Percentiles rank a stretch among this genome's conserved stretches.
These are phyloP conservation scores for Recurvirostra avosetta DNA, from an alignment of 2,113 vertebrate species.

Conservation along the genomic window DNA sequence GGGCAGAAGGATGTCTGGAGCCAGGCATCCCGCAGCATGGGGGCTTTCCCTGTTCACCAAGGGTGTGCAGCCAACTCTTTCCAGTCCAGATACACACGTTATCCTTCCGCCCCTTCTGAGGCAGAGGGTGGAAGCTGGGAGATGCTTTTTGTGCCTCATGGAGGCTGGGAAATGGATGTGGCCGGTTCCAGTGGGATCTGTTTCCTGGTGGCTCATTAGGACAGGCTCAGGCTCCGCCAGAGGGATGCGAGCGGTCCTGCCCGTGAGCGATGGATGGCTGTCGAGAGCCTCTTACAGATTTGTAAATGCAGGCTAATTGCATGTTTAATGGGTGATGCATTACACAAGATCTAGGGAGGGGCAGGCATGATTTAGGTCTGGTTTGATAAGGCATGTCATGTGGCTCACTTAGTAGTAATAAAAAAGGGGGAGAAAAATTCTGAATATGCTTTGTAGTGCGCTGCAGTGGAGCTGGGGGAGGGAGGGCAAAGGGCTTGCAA, in stretches of 20 bases:
- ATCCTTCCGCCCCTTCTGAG: neutral
- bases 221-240: neutral
- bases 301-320: conserved; percentile 8
- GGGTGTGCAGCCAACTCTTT: neutral
- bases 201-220: neutral
- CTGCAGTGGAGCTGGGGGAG: neutral
- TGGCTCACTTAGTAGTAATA: neutral
- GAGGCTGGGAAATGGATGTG: neutral
- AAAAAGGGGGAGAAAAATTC: neutral
- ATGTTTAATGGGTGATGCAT: neutral
- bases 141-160: neutral
- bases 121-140: neutral
- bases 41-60: neutral
- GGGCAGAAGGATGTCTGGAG: neutral
- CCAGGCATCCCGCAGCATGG: rapidly evolving
- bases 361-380: neutral
- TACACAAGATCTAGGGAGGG: neutral
- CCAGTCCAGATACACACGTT: neutral
- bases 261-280: rapidly evolving
- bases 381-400: neutral
- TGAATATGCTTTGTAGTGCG: neutral
- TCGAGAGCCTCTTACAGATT: neutral
- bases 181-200: neutral
- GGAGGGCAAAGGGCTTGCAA: neutral
- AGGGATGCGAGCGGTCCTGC: neutral